Evolutionary conservation across 2,113 vertebrate species (phyloP), one percentile per base, ranked within the genome.

Genomic region (Eulemur rufifrons): DNA sequence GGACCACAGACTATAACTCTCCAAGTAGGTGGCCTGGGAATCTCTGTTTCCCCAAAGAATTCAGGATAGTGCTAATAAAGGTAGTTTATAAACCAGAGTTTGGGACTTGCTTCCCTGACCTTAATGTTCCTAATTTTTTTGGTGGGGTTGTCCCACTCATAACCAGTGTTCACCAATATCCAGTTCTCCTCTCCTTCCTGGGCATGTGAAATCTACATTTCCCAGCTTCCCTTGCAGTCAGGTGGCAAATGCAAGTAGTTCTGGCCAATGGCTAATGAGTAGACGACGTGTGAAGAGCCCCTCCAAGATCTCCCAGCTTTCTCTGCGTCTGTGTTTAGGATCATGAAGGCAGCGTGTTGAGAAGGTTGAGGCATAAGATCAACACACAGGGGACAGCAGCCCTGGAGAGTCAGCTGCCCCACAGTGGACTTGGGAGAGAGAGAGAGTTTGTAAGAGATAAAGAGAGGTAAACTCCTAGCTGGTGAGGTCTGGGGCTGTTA

Each of bases 401-500:
- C 9, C 20, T 23, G 59, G 32, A 74, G 42, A 15, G 25, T 88
- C 61, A n/a, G 13, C 29, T 7, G 78, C 56, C 39, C 17, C 15
- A 25, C 21, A 42, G 4, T 37, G 45, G 7, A 54, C 52, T 12
- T 37, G 25, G 89, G 54, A 61, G 56, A 50, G 45, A 8, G 5
- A 8, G 5, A 66, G 63, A 74, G 63, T 18, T 63, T 34, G 32
- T 91, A 42, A 63, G 52, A 66, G 39, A 64, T 5, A 66, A 68
- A 34, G 21, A 54, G 73, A 64, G 20, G 86, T 5, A 45, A 45
- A 59, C 14, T 71, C 37, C 29, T 25, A 74, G 39, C 23, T 5
- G 32, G 64, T 42, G 86, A 81, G 71, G 50, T 64, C 37, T 45
- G 71, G 64, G 50, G 27, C 18, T 93, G 29, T 96, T 34, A 95